Evolutionary conservation across 2,888 invertebrate species (phyloP).

Genomic region (Lutraria lutraria): DNA sequence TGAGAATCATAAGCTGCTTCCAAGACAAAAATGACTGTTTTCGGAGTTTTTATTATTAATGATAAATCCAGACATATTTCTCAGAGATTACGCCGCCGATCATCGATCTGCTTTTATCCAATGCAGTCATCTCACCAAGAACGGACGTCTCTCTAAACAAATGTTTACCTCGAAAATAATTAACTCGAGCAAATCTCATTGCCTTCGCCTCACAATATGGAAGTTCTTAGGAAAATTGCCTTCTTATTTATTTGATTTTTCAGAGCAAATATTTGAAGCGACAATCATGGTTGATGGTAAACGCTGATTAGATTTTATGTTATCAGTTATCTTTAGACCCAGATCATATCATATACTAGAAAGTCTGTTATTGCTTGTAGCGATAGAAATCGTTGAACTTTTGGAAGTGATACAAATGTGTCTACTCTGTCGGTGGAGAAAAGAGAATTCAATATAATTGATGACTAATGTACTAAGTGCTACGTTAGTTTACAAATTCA

Average conservation of each 20-base stretch:
- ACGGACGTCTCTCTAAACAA: constrained; percentile 41
- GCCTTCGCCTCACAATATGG: constrained; percentile 33
- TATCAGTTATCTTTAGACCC: not conserved
- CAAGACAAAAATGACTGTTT: constrained; percentile 13
- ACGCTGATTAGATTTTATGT: constrained; percentile 30
- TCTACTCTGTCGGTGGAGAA: not conserved
- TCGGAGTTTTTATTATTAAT: constrained; percentile 15
- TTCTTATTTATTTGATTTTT: constrained; percentile 49
- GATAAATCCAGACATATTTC: constrained; percentile 18
- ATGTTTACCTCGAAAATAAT: constrained; percentile 59
- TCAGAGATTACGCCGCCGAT: not conserved
- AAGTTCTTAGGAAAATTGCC: constrained; percentile 48
- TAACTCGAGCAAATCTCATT: constrained; percentile 21
- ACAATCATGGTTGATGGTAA: constrained; percentile 43
- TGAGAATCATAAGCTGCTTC: not conserved
- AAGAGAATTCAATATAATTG: not conserved
- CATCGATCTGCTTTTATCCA: constrained; percentile 37
- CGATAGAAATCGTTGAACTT: not conserved
- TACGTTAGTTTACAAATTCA: not conserved
- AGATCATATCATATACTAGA: not conserved
- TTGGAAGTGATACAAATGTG: not conserved
- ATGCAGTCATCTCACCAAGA: not conserved
- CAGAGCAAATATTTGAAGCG: constrained; percentile 42
- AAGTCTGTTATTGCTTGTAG: not conserved
- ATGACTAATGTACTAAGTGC: not conserved